Conservation (phyloP, 2,888 invertebrate species). For the Odontocerum albicorne region DNA sequence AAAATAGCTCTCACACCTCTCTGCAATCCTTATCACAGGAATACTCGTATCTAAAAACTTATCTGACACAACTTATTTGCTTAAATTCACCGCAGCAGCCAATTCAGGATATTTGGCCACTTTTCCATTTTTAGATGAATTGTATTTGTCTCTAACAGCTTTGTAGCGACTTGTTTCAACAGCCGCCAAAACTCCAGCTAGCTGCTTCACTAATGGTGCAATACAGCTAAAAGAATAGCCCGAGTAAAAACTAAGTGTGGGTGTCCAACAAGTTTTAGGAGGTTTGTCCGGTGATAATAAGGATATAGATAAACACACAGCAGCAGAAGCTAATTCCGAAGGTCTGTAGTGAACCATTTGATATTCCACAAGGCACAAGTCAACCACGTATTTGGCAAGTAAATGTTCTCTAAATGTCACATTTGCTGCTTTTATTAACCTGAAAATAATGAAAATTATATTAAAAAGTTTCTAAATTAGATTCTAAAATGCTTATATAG, state of each 20-base stretch:
- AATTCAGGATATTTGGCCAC: constrained; percentile 67
- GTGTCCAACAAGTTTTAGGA: constrained; percentile 61
- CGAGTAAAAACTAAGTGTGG: constrained; percentile 75
- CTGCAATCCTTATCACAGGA: constrained; percentile 8
- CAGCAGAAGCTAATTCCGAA: constrained; percentile 81
- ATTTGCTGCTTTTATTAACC: constrained; percentile 61
- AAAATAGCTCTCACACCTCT: too few species aligned
- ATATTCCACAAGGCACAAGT: constrained; percentile 81
- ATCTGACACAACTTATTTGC: constrained; percentile 1
- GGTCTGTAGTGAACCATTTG: constrained; percentile 76
- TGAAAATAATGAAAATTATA: constrained; percentile 48
- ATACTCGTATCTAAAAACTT: not conserved
- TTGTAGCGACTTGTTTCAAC: constrained; percentile 72
- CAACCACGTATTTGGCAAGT: constrained; percentile 89
- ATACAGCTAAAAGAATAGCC: constrained; percentile 71
- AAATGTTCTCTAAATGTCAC: constrained; percentile 68
- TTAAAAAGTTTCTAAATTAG: too few species aligned
- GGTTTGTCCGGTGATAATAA: constrained; percentile 50
- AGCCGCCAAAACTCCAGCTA: constrained; percentile 69
- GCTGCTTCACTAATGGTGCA: constrained; percentile 64
- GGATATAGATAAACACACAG: constrained; percentile 70
- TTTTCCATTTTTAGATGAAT: constrained; percentile 59
- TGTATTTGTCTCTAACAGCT: constrained; percentile 70
- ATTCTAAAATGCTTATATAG: too few species aligned
- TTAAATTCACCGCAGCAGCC: constrained; percentile 44